Percentiles rank a stretch among this genome's conserved stretches.
These are phyloP conservation scores for Arenaria interpres DNA, from an alignment of 2,113 vertebrate genomes.

Conservation along the genomic window DNA sequence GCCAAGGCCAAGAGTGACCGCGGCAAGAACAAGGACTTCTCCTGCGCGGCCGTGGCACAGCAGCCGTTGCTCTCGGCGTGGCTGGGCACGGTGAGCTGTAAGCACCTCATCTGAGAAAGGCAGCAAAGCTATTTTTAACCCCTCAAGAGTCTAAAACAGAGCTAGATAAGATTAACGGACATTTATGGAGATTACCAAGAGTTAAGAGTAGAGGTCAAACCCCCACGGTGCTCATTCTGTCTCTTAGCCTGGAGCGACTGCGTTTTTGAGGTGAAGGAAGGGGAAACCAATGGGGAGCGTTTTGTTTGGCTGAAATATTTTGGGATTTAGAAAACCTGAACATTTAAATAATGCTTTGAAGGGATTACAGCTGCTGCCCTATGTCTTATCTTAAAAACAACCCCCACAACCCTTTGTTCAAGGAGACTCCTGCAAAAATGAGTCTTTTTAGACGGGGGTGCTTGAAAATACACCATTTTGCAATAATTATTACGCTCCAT, in stretches of 20 bases:
- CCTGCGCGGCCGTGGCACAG: neutral
- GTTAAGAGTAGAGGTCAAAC: neutral
- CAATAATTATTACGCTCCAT: neutral
- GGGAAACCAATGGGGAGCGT: neutral
- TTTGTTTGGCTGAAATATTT: neutral
- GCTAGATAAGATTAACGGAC: neutral
- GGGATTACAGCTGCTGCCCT: neutral
- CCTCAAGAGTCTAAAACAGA: neutral
- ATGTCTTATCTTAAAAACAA: neutral
- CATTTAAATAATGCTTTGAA: neutral
- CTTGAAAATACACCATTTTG: neutral
- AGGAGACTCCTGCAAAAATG: neutral
- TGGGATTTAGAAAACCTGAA: neutral
- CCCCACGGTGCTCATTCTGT: neutral
- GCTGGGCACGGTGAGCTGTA: neutral
- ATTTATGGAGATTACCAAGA: neutral
- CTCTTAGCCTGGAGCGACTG: neutral
- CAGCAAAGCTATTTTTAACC: neutral
- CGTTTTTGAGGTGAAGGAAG: neutral
- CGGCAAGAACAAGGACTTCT: neutral
- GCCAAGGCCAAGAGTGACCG: accelerated
- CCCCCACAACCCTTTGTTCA: neutral
- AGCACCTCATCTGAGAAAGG: neutral
- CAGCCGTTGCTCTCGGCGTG: no score
- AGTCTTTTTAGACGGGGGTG: neutral